A percentile compares a stretch with the other conserved stretches of the same genome.
Evolutionary conservation across 2,113 vertebrate species (phyloP).

Genomic region (Uria aalge): DNA sequence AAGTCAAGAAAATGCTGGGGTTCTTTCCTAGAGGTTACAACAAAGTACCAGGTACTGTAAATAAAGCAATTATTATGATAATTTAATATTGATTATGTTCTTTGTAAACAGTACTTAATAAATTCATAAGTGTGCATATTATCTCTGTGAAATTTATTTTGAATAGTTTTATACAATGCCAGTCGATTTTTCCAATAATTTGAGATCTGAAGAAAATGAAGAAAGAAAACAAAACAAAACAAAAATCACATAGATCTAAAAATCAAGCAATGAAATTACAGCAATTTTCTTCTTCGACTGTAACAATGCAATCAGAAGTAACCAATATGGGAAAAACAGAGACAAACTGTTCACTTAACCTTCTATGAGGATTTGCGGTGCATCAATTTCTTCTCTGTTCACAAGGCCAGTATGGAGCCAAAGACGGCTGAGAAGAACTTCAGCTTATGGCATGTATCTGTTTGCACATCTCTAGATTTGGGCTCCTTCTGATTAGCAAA

Average conservation of each 20-base stretch:
- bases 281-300: not conserved
- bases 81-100: not conserved
- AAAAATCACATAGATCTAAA: not conserved
- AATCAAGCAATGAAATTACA: not conserved
- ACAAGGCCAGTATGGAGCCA: not conserved
- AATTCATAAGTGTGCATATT: not conserved
- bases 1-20: not conserved
- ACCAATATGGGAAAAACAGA: not conserved
- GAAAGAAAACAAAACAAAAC: not conserved
- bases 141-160: not conserved
- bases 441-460: not conserved
- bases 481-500: not conserved
- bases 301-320: not conserved
- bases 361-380: not conserved
- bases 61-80: not conserved
- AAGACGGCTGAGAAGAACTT: not conserved
- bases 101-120: not conserved
- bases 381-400: not conserved
- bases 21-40: not conserved
- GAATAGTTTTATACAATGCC: not conserved
- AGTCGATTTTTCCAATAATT: not conserved
- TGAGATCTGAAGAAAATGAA: not conserved
- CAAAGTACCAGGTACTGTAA: not conserved
- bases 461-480: not conserved
- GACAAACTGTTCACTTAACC: not conserved